Evolutionary conservation across 37 sponge, comb jelly and placozoan species (phyloP), one percentile per base, ranked within the genome.

Genomic region (Geodia barretti): DNA sequence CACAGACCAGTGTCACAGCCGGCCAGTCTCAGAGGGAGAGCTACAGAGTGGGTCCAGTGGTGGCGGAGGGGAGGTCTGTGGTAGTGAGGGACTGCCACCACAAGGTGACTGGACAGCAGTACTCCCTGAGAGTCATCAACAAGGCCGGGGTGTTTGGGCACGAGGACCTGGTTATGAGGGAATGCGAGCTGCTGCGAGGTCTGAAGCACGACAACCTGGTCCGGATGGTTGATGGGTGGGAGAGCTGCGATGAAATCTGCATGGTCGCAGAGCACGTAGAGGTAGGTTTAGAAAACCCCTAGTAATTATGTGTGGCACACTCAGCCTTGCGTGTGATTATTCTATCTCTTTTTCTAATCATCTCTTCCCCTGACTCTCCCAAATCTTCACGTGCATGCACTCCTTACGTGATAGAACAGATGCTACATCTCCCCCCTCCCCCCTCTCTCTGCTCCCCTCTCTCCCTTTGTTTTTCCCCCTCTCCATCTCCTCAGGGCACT

Each of bases 181-280:
- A 95, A 68, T 39, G 87, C 21, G 75, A 33, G 38, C 83, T 95
- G 33, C 82, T 95, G 86, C 72, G 62, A 33, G 29, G 21, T 23
- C 64, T 90, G 65, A 74, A 82, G 17, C 95, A 95, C 43, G 77
- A 84, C 71, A 87, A 95, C 39, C 77, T 90, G 23, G 37, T 95
- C 29, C 75, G 82, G 65, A 74, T 95, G 72, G 70, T 90, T 26
- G 92, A 87, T 58, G 80, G 84, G 26, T 92, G 76, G 84, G 92
- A 87, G 38, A 82, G 41, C 2, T 59, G 62, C 24, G 76, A 80
- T 37, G 66, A 83, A 1, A 72, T 81, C 19, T 67, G 40, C 33
- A 59, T 87, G 62, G 86, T 95, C 23, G 78, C 88, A 65, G 94
- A 93, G 78, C 84, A 76, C 2, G 58, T 89, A 4, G 65, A 81